phyloP scores from a whole-genome alignment of 2,888 invertebrate species.

The Ormyrus nitidulus region DNA sequence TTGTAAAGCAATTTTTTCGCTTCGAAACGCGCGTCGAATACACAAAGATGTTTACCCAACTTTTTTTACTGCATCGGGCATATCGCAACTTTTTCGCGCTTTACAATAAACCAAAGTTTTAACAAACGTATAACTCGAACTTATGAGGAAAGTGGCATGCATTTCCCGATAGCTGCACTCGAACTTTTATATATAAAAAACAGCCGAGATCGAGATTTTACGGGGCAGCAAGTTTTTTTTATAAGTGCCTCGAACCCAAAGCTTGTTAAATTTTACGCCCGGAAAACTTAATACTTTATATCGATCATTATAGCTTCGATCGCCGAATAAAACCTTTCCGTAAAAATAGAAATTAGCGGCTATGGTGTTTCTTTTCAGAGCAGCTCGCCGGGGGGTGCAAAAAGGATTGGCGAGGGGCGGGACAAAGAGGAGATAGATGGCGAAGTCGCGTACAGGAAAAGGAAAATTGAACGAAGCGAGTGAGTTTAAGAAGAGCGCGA shows the following conservation, averaged over 20 bases:
- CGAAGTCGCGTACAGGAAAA: neutral
- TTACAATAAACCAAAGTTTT: constrained; percentile 32
- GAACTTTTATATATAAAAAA: constrained; percentile 29
- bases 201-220: constrained; percentile 20
- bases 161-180: constrained; percentile 18
- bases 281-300: constrained; percentile 16
- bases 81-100: constrained; percentile 6
- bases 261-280: constrained; percentile 27
- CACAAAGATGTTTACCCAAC: neutral
- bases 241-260: neutral
- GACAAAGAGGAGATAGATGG: neutral
- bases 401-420: neutral
- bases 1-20: neutral
- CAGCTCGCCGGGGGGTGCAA: neutral
- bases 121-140: constrained; percentile 29
- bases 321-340: no score
- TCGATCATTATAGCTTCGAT: no score
- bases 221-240: constrained; percentile 13
- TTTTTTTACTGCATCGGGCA: neutral
- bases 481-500: constrained; percentile 40
- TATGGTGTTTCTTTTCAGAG: neutral
- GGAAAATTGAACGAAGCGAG: constrained; percentile 34
- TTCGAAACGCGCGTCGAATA: neutral
- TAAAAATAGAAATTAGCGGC: no score
- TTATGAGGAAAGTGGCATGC: neutral